Evolutionary conservation across 1,140 invertebrate genomes (phyloP), one percentile per base, ranked within the genome.

Genomic region (Laupala kohalensis): DNA sequence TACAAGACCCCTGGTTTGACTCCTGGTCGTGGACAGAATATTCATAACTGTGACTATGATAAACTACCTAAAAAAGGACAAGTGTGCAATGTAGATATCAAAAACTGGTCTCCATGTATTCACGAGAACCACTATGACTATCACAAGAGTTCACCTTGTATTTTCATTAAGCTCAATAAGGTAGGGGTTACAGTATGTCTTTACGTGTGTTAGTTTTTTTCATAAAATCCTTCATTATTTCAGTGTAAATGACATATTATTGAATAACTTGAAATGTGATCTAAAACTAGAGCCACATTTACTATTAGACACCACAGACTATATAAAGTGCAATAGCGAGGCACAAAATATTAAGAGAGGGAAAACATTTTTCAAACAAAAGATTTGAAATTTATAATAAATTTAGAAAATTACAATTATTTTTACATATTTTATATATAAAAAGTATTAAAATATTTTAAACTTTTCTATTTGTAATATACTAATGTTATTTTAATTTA

Each of bases 161-260:
- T 94, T 77, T 89, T 93, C 81, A 85, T 94, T 71, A 94, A 94
- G 78, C 82, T 94, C 64, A 94, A 94, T 76, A 92, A 91, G 84
- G 89, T 91, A 76, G 81, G 70, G 25, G 25, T 24, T 15, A 13
- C 5, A 24, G 19, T 70, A n/a, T 70, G 37, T 6, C n/a, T 64
- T 3, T 25, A 19, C 29, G 70, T 64, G 4, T 71, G 13, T 71
- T 69, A 64, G 67, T 69, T 72, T 30, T 23, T 72, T 70, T 37
- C 69, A 65, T 24, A n/a, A 25, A 6, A 25, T 24, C 66, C 24
- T 0, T n/a, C n/a, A n/a, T n/a, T n/a, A n/a, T n/a, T n/a, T 66
- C 25, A 26, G 23, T 25, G 64, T 23, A 66, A 26, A 66, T 62
- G 12, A 62, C n/a, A 13, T 62, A 13, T n/a, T 62, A 13, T 62